Conservation (phyloP, 53 echinoderm and acorn worm species). For the Mesocentrotus franciscanus region DNA sequence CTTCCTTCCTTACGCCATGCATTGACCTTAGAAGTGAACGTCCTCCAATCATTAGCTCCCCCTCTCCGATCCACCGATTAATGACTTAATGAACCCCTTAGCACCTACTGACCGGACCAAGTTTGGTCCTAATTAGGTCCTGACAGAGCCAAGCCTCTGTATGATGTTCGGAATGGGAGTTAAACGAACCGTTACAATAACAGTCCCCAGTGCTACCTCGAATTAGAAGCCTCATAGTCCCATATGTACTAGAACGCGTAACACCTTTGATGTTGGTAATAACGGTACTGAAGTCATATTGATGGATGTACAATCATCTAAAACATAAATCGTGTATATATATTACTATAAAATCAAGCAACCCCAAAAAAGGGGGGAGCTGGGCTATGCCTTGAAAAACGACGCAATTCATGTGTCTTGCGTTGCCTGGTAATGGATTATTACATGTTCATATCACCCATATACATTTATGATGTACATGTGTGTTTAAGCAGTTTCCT, state of each 20-base stretch:
- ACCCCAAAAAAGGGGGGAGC: too few species aligned
- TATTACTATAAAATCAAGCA: too few species aligned
- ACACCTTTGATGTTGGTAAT: neutral
- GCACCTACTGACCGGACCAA: slow-evolving; percentile 30
- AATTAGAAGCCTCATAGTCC: too few species aligned
- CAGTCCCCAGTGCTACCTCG: too few species aligned
- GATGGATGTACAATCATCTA: too few species aligned
- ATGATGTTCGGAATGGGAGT: neutral
- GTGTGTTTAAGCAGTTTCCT: neutral
- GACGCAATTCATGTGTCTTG: too few species aligned
- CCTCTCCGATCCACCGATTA: neutral
- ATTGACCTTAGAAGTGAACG: slow-evolving; percentile 3
- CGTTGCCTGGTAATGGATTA: too few species aligned
- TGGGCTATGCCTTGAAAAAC: too few species aligned
- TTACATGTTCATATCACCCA: too few species aligned
- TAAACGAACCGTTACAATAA: neutral
- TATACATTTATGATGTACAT: neutral
- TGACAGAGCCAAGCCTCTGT: neutral
- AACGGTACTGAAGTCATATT: neutral
- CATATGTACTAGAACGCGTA: too few species aligned
- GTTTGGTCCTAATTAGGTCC: slow-evolving; percentile 32
- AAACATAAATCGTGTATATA: too few species aligned
- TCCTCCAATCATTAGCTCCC: neutral
- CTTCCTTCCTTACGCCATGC: neutral
- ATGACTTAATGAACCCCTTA: slow-evolving; percentile 40